These are phyloP conservation scores for Rhinogobius similis DNA, from an alignment of 2,113 vertebrate genomes.

Conservation along the genomic window DNA sequence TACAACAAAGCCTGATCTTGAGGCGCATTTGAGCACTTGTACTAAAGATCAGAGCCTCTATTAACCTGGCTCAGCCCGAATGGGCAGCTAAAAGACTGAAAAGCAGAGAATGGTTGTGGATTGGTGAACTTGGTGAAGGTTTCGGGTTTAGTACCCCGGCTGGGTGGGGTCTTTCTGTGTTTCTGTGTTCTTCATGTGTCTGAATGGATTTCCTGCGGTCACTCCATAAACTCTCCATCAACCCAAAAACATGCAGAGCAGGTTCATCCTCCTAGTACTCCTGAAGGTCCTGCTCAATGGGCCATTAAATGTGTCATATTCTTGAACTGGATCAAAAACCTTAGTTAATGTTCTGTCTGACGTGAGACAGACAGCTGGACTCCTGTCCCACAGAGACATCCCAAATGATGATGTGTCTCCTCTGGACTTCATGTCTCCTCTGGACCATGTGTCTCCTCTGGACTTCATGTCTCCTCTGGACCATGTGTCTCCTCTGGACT, in stretches of 20 bases:
- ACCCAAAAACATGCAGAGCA: not conserved
- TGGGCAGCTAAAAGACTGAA: constrained; percentile 19
- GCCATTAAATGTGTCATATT: no score
- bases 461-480: not conserved
- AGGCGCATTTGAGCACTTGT: constrained; percentile 66
- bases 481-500: not conserved
- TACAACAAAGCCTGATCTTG: constrained; percentile 72
- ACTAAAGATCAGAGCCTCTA: constrained; percentile 68
- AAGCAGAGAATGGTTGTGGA: constrained; percentile 31
- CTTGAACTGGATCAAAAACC: not conserved
- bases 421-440: not conserved
- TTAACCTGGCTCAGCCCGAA: constrained; percentile 18
- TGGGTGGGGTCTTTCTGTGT: not conserved
- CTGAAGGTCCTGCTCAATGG: not conserved
- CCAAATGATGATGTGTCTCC: not conserved
- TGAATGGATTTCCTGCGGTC: no score
- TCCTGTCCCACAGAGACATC: no score
- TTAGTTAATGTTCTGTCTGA: no score
- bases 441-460: not conserved
- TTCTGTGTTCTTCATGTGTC: not conserved
- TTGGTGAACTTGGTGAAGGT: not conserved
- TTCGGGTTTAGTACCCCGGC: not conserved
- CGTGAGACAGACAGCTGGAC: no score
- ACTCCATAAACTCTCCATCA: not conserved
- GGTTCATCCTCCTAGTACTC: not conserved